A percentile compares a stretch with the other conserved stretches of the same genome.
These are phyloP conservation scores for Stenolophus ochropezus DNA, from an alignment of 2,888 invertebrate genomes.

Conservation along the genomic window DNA sequence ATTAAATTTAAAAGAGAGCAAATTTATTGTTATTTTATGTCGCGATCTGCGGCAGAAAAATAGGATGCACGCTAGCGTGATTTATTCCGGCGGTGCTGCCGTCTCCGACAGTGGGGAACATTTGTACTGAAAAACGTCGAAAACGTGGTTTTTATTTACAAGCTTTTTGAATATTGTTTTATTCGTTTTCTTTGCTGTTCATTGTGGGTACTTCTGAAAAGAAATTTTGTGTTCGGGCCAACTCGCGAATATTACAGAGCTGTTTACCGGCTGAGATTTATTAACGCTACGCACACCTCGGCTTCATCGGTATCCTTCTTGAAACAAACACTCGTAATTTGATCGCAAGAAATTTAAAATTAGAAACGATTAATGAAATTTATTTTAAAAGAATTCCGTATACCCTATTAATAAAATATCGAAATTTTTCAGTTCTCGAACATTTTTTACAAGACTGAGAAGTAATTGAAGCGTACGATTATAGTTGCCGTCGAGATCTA, in stretches of 20 bases:
- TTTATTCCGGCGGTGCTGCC: slow-evolving; percentile 50
- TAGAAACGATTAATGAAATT: too few species aligned
- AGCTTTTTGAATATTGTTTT: slow-evolving; percentile 55
- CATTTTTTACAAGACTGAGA: too few species aligned
- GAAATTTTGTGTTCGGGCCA: slow-evolving; percentile 49
- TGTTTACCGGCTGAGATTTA: slow-evolving; percentile 35
- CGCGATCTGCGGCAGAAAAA: slow-evolving; percentile 52
- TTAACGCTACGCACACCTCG: slow-evolving; percentile 23
- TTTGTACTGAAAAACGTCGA: slow-evolving; percentile 55
- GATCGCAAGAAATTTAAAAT: too few species aligned
- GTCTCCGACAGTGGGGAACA: slow-evolving; percentile 45
- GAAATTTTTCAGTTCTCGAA: too few species aligned
- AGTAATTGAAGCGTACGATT: too few species aligned
- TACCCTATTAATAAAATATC: too few species aligned
- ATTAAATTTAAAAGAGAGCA: slow-evolving; percentile 58
- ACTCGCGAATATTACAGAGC: slow-evolving; percentile 31
- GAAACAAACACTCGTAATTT: too few species aligned
- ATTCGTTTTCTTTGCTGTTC: slow-evolving; percentile 47
- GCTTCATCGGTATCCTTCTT: too few species aligned
- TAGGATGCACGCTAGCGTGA: slow-evolving; percentile 58
- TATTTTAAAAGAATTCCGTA: too few species aligned
- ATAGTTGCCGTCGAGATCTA: too few species aligned
- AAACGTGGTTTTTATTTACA: slow-evolving; percentile 56
- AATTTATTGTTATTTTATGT: slow-evolving; percentile 61
- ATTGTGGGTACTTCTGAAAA: slow-evolving; percentile 44